Conservation (phyloP, 2,888 invertebrate species). For the Blastobasis adustella region DNA sequence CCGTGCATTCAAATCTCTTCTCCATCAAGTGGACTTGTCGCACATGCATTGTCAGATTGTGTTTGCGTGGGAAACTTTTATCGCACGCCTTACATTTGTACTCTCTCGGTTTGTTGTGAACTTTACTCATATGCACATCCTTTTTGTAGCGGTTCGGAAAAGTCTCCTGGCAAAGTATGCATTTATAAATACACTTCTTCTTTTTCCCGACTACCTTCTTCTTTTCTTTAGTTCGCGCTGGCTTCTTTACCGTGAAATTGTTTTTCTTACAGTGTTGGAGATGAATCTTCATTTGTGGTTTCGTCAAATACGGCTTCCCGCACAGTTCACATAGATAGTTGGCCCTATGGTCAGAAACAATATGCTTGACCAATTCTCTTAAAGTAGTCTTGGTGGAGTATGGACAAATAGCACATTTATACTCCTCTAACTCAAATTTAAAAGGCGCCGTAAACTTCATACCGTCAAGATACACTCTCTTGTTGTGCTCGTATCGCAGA, state of each 20-base stretch:
- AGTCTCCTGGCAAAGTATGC: neutral
- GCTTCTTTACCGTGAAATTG: slow-evolving; percentile 19
- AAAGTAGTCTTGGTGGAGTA: slow-evolving; percentile 12
- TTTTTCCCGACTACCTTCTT: slow-evolving; percentile 2
- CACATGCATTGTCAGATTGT: slow-evolving; percentile 23
- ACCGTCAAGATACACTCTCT: slow-evolving; percentile 24
- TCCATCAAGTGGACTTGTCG: slow-evolving; percentile 41
- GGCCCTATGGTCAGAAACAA: slow-evolving; percentile 33
- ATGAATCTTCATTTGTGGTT: no score
- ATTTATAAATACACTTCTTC: neutral
- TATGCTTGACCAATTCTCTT: slow-evolving; percentile 30
- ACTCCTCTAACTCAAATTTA: slow-evolving; percentile 24
- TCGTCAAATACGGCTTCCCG: neutral
- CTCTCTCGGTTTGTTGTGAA: neutral
- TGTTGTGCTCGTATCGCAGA: slow-evolving; percentile 24
- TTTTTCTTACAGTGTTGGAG: no score
- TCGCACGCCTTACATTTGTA: slow-evolving; percentile 31
- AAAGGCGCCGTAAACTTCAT: slow-evolving; percentile 35
- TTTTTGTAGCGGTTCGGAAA: neutral
- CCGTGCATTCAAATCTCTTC: slow-evolving; percentile 19
- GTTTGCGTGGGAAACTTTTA: slow-evolving; percentile 20
- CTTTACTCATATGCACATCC: neutral
- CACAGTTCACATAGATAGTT: slow-evolving; percentile 39
- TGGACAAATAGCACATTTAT: slow-evolving; percentile 29
- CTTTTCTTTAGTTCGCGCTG: slow-evolving; percentile 8